Base-by-base conservation (phyloP, 2,113 vertebrate species). In the Pachyramphus minor region DNA sequence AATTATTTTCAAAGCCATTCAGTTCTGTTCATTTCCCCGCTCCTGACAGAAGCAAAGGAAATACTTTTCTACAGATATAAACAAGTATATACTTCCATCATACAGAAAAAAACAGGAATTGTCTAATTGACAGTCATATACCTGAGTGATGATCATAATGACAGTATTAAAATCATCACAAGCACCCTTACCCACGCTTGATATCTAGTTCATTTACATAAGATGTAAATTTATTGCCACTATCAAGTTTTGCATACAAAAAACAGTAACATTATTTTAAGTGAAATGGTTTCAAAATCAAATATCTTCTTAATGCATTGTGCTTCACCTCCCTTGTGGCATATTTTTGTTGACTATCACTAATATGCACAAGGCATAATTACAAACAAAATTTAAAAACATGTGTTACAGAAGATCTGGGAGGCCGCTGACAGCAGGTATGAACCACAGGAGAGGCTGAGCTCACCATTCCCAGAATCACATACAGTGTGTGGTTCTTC, bases 81-180 rank as follows among this genome's bases (percentile, higher is more conserved):
- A 89, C 41, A 90, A 75, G 44, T 11, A 71, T 47, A 75, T 55
- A 67, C 14, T 81, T 90, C 33, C 55, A 69, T 27, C 24, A 15
- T 20, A 77, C n/a, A 69, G 19, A 21, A 53, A 64, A 94, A 49
- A 2, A 0, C 15, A 81, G 5, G 37, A 90, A 78, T 53, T 73
- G 27, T 74, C 94, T 91, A 74, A 90, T 39, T 92, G 88, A 92
- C 73, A 96, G 50, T 73, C 79, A 67, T 50, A 89, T 53, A 90
- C 50, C 71, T 77, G 58, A 95, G 23, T 35, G 42, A 85, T 69
- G 42, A 93, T 74, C 52, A 41, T 71, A 83, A 89, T 68, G 44
- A 72, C 72, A 86, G 82, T 44, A 94, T 77, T 75, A 90, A 95
- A 93, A 89, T 81, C 60, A 95, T 67, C 90, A 90, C 60, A 86